Base-by-base conservation (phyloP, 2,888 invertebrate genomes). In the Parthenolecanium corni region DNA sequence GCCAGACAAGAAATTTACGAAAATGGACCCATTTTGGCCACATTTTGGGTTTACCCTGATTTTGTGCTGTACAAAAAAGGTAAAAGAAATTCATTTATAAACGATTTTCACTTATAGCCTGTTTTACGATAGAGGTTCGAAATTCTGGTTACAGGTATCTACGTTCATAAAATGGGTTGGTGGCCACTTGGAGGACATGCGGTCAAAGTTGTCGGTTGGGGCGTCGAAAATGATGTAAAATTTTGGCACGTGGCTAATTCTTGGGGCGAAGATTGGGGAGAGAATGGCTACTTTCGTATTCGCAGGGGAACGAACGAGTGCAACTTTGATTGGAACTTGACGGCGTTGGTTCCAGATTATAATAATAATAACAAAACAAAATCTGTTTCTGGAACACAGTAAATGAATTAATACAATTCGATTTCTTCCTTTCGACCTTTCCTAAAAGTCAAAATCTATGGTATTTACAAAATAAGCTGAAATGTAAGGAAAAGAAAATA, bases 131-230 rank as follows among this genome's bases (percentile, higher is more conserved):
- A 31, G 9, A 9, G 9, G 20, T 36, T 52, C 18, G 14, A 16
- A 24, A 25, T 14, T 52, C 1, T 14, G 18, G 6, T 16, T 31
- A 52, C n/a, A 53, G 53, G 53, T 20, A 21, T 53, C n/a, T 53
- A 53, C 40, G 2, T 5, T 11, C 42, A 40, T 23, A 20, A 53
- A 3, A 23, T 20, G 14, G 6, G 11, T 18, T 18, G 25, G 3
- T 38, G 40, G 42, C 18, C 44, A 16, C 16, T 64, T 47, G 66
- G 66, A 18, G 65, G 61, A 11, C 66, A 66, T 5, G 66, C 66
- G n/a, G 31, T 66, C 2, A 61, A 64, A 49, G 24, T 66, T 14
- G 21, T 66, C n/a, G 66, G 66, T 18, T 66, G 66, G 66, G 66
- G 66, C n/a, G 31, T 54, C 56, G 66, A 66, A n/a, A 57, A 65